Conservation (phyloP, 2,888 invertebrate species). For the Lydus trimaculatus region DNA sequence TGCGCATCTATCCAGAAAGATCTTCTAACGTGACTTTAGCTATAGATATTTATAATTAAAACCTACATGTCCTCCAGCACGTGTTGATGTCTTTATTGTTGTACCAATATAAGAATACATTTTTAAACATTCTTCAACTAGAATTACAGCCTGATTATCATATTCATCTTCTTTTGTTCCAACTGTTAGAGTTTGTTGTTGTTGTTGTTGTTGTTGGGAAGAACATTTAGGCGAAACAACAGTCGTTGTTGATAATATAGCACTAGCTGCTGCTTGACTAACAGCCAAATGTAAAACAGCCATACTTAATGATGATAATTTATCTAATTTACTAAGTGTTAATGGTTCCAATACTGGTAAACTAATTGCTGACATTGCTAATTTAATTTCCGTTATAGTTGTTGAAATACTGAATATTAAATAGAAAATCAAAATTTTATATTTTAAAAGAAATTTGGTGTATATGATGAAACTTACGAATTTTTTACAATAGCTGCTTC, state of each 20-base stretch:
- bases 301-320: constrained; percentile 82
- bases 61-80: constrained; percentile 87
- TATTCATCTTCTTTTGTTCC: constrained; percentile 72
- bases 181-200: constrained; percentile 45
- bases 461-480: constrained; percentile 63
- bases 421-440: not conserved
- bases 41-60: constrained; percentile 23
- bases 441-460: too few species aligned
- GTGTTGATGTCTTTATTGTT: constrained; percentile 82
- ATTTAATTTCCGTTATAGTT: constrained; percentile 82
- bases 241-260: constrained; percentile 67
- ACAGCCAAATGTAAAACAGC: constrained; percentile 84
- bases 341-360: constrained; percentile 89
- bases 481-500: constrained; percentile 75
- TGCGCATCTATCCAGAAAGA: too few species aligned
- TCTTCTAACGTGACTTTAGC: too few species aligned
- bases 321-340: constrained; percentile 81
- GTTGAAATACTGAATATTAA: constrained; percentile 71
- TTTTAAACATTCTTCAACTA: constrained; percentile 89
- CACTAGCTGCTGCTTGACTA: constrained; percentile 71
- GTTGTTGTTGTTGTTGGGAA: constrained; percentile 48
- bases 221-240: constrained; percentile 68
- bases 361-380: constrained; percentile 83
- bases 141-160: constrained; percentile 80
- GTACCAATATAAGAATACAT: constrained; percentile 83